A percentile compares a stretch with the other conserved stretches of the same genome.
These are phyloP conservation scores for Crocuta crocuta DNA, from an alignment of 2,113 vertebrate genomes.

Conservation along the genomic window DNA sequence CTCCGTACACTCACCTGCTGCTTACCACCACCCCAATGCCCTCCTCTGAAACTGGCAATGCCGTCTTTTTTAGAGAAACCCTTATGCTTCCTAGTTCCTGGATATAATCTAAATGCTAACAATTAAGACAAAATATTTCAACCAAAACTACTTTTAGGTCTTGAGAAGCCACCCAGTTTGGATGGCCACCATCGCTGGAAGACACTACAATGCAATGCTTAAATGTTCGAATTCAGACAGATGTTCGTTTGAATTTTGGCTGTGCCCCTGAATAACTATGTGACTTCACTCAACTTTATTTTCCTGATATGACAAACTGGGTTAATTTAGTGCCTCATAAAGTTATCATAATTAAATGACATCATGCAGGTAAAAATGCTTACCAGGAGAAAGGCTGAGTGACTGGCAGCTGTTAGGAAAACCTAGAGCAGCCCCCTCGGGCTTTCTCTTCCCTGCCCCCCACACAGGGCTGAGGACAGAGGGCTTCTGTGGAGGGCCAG, in stretches of 20 bases:
- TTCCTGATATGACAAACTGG: neutral
- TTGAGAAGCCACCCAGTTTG: neutral
- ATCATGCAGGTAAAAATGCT: neutral
- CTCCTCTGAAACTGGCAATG: accelerated
- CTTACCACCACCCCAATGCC: accelerated
- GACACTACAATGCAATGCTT: neutral
- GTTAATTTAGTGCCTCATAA: neutral
- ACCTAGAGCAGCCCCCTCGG: accelerated
- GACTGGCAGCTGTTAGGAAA: neutral
- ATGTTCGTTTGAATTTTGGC: neutral
- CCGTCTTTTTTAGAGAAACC: neutral
- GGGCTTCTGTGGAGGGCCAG: neutral
- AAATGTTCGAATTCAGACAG: neutral
- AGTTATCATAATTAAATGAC: neutral
- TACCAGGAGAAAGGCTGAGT: neutral
- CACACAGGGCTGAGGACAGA: accelerated
- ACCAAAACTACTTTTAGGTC: neutral
- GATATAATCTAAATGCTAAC: neutral
- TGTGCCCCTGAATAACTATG: neutral
- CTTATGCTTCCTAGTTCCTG: neutral
- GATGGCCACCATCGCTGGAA: neutral
- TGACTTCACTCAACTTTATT: neutral
- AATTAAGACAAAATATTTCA: neutral
- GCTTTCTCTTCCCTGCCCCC: no score
- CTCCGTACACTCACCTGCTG: neutral